A percentile compares a stretch with the other conserved stretches of the same genome.
These are phyloP conservation scores for Aldabrachelys gigantea DNA, from an alignment of 2,113 vertebrate species.

Conservation along the genomic window DNA sequence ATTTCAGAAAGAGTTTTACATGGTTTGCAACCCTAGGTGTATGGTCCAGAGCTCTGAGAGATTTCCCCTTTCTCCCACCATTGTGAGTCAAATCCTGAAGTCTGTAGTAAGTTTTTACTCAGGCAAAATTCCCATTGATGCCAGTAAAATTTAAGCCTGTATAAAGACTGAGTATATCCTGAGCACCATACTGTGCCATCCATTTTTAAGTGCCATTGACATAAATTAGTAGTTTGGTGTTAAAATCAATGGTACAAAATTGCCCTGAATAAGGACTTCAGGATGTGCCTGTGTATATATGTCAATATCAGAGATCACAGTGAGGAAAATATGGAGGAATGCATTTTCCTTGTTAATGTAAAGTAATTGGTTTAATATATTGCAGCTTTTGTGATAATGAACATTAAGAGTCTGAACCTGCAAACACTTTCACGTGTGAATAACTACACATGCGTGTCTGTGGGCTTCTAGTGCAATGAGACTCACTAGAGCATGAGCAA, in stretches of 20 bases:
- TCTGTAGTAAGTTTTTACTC: rapidly evolving
- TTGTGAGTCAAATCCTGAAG: rapidly evolving
- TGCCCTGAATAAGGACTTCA: neutral
- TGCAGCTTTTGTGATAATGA: neutral
- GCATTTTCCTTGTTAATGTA: neutral
- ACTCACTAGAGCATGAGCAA: neutral
- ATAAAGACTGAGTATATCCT: rapidly evolving
- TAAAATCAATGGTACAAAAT: neutral
- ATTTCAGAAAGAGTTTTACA: neutral
- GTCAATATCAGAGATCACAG: neutral
- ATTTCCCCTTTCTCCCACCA: neutral
- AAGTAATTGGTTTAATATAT: neutral
- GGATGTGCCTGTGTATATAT: neutral
- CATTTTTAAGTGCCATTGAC: neutral
- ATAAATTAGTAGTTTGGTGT: neutral
- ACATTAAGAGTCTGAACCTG: neutral
- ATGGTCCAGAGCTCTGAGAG: neutral
- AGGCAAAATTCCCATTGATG: neutral
- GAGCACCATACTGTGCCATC: rapidly evolving
- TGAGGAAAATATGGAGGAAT: neutral
- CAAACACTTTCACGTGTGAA: neutral
- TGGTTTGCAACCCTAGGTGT: neutral
- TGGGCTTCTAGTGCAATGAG: neutral
- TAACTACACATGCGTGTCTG: neutral
- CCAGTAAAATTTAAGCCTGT: rapidly evolving